phyloP scores from a whole-genome alignment of 2,888 invertebrate species.

The Autographa pulchrina region DNA sequence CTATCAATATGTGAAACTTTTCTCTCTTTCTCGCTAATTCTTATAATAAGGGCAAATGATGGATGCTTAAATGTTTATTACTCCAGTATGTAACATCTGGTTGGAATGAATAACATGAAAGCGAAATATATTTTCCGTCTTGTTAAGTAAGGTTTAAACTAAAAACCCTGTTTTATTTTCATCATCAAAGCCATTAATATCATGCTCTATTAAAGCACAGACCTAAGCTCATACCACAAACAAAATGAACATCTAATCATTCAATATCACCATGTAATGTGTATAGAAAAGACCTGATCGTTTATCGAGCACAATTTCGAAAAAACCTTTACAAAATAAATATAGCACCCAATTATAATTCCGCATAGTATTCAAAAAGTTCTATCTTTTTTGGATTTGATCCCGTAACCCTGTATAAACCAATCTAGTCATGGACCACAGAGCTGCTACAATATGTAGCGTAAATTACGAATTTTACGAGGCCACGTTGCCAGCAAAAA shows the following conservation, averaged over 20 bases:
- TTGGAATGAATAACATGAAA: neutral
- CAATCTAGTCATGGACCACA: neutral
- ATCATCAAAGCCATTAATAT: too few relatives aligned
- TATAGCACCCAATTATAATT: too few relatives aligned
- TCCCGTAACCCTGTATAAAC: neutral
- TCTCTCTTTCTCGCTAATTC: neutral
- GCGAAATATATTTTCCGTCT: neutral
- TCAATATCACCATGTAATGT: too few relatives aligned
- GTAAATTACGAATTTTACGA: neutral
- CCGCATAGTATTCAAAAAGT: too few relatives aligned
- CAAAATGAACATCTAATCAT: too few relatives aligned
- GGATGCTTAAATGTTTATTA: constrained; percentile 2
- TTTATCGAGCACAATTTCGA: too few relatives aligned
- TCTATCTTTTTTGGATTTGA: neutral
- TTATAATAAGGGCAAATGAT: neutral
- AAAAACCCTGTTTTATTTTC: too few relatives aligned
- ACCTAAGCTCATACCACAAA: too few relatives aligned
- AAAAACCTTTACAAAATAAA: too few relatives aligned
- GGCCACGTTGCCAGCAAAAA: neutral
- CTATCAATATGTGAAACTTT: neutral
- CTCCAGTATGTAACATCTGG: neutral
- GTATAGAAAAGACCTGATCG: too few relatives aligned
- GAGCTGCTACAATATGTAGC: neutral
- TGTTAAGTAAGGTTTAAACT: neutral
- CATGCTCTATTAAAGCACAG: too few relatives aligned